phyloP scores from a whole-genome alignment of 2,888 invertebrate genomes.

The Flexamia atlantica region DNA sequence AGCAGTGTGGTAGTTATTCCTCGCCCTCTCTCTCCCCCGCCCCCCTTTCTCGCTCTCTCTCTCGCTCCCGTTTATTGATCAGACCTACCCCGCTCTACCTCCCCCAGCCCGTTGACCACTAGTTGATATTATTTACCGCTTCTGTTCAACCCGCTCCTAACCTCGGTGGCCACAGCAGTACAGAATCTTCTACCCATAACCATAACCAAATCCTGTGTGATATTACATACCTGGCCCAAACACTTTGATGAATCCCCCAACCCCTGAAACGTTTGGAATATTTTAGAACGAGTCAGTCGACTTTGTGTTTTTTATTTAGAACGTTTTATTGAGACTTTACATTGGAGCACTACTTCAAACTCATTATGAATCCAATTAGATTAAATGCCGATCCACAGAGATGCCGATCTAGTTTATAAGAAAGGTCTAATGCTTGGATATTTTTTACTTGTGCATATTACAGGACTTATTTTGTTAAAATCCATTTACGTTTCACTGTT shows the following conservation, averaged over 20 bases:
- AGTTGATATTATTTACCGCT: conserved; percentile 55
- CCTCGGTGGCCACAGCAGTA: conserved; percentile 32
- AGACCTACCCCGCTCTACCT: conserved; percentile 1
- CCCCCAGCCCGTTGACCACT: conserved; percentile 34
- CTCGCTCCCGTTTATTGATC: conserved; percentile 41
- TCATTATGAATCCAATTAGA: too few relatives aligned
- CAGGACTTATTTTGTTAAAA: too few relatives aligned
- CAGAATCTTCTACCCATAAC: neutral
- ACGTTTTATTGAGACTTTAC: too few relatives aligned
- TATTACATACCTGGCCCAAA: conserved; percentile 1
- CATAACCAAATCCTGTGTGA: neutral
- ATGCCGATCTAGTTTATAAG: too few relatives aligned
- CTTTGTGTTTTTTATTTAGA: too few relatives aligned
- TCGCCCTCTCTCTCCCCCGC: neutral
- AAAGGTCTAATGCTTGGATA: too few relatives aligned
- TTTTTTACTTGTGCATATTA: too few relatives aligned
- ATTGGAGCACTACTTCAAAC: too few relatives aligned
- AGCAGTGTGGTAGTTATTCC: conserved; percentile 30
- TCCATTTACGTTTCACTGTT: too few relatives aligned
- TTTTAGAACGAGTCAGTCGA: too few relatives aligned
- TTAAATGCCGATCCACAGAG: too few relatives aligned
- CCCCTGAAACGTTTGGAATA: too few relatives aligned
- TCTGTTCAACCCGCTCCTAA: conserved; percentile 13
- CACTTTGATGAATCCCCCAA: neutral
- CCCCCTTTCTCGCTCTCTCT: neutral